These are phyloP conservation scores for Hyperoplus immaculatus DNA, from an alignment of 2,797 vertebrate species.

Conservation along the genomic window DNA sequence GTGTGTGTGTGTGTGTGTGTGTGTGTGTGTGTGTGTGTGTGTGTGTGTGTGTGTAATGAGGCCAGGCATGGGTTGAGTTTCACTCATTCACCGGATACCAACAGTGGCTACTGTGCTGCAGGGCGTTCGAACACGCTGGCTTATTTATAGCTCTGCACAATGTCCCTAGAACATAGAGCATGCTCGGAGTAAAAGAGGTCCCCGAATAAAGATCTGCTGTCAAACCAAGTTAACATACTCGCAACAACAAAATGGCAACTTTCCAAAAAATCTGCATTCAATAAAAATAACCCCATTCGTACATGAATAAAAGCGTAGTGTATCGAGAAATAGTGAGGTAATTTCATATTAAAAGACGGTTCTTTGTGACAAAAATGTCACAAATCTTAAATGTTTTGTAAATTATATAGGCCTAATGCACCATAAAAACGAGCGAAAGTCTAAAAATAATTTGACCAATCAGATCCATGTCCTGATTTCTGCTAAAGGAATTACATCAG, in stretches of 20 bases:
- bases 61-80: constrained; percentile 42
- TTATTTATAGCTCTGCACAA: constrained; percentile 71
- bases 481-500: background rate
- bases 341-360: background rate
- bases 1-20: background rate
- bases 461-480: background rate
- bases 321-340: background rate
- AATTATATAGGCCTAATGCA: background rate
- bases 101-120: constrained; percentile 44
- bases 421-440: no score
- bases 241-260: constrained; percentile 27
- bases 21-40: constrained; percentile 5
- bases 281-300: constrained; percentile 12
- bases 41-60: constrained; percentile 45
- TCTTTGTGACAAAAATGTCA: background rate
- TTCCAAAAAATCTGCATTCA: constrained; percentile 40
- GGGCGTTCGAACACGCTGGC: constrained; percentile 36
- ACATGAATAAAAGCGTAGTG: background rate
- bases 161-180: constrained; percentile 27
- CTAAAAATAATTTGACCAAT: background rate
- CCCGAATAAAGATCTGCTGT: constrained; percentile 55
- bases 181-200: constrained; percentile 5
- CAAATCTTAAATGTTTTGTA: background rate
- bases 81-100: constrained; percentile 49
- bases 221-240: constrained; percentile 42